Evolutionary conservation across 2,888 invertebrate species (phyloP).

Genomic region (Macrosiphum euphorbiae): DNA sequence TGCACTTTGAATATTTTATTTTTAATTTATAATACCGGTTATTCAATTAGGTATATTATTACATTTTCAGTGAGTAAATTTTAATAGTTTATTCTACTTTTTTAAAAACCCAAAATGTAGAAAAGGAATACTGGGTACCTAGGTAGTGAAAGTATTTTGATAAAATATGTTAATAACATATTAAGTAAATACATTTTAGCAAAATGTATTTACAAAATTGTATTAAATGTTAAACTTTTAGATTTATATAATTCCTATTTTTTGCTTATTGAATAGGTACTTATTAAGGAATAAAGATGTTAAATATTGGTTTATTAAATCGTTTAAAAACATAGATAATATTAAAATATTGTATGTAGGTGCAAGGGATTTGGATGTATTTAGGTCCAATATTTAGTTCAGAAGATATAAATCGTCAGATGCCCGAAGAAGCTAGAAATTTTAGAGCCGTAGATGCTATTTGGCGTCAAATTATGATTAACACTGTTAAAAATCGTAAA

Average conservation of each 20-base stretch:
- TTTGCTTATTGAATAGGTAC: background rate
- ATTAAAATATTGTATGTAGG: slow-evolving; percentile 70
- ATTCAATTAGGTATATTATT: background rate
- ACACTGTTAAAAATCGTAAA: slow-evolving; percentile 80
- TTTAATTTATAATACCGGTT: background rate
- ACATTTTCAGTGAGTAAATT: background rate
- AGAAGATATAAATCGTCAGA: slow-evolving; percentile 97
- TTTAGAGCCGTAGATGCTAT: slow-evolving; percentile 97
- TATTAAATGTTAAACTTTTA: slow-evolving; percentile 65
- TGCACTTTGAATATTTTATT: background rate
- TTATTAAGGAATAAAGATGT: background rate
- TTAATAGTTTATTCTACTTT: background rate
- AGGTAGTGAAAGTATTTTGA: background rate
- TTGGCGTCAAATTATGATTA: slow-evolving; percentile 95
- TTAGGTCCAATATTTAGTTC: slow-evolving; percentile 97
- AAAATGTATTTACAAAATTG: no score
- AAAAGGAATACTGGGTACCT: background rate
- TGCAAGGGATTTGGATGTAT: slow-evolving; percentile 97
- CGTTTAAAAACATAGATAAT: background rate
- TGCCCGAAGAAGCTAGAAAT: slow-evolving; percentile 95
- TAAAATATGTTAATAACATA: background rate
- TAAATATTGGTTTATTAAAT: background rate
- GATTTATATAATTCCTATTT: slow-evolving; percentile 70
- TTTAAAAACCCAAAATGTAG: no score
- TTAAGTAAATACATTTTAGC: background rate